These are phyloP conservation scores for Anthoptus insignis DNA, from an alignment of 2,888 invertebrate species.

Conservation along the genomic window DNA sequence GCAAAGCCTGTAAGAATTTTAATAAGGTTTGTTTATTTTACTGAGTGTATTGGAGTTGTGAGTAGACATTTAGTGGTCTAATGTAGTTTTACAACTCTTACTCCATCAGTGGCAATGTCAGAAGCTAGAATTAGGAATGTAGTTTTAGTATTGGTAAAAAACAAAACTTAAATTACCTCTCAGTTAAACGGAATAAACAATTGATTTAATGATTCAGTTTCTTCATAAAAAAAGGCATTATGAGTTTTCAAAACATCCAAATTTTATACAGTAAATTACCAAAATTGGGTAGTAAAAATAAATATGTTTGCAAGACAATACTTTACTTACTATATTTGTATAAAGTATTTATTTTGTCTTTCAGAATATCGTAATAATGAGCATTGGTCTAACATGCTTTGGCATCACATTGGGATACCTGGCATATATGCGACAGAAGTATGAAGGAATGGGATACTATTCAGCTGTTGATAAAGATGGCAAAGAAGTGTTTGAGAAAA, in stretches of 20 bases:
- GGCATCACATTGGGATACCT: slow-evolving; percentile 93
- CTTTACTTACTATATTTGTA: neutral
- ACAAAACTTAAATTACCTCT: too few species aligned
- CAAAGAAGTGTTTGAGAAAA: slow-evolving; percentile 91
- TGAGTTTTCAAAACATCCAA: too few species aligned
- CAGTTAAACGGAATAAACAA: too few species aligned
- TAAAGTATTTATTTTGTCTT: slow-evolving; percentile 61
- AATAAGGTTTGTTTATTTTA: slow-evolving; percentile 8
- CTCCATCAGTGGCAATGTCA: neutral
- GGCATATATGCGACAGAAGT: slow-evolving; percentile 94
- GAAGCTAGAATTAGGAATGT: too few species aligned
- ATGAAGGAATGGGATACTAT: slow-evolving; percentile 93
- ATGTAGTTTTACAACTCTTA: too few species aligned
- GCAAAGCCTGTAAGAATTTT: slow-evolving; percentile 92
- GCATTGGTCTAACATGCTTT: slow-evolving; percentile 92
- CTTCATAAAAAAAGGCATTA: too few species aligned
- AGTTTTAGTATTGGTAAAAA: too few species aligned
- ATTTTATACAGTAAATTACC: too few species aligned
- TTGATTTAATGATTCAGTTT: too few species aligned
- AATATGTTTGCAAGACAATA: neutral
- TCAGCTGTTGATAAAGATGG: slow-evolving; percentile 93
- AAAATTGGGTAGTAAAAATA: too few species aligned
- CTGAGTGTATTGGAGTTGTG: neutral
- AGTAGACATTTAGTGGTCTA: neutral
- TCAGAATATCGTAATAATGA: slow-evolving; percentile 96